Evolutionary conservation across 2,797 vertebrate species (phyloP).

Genomic region (Enteromius radiatus): DNA sequence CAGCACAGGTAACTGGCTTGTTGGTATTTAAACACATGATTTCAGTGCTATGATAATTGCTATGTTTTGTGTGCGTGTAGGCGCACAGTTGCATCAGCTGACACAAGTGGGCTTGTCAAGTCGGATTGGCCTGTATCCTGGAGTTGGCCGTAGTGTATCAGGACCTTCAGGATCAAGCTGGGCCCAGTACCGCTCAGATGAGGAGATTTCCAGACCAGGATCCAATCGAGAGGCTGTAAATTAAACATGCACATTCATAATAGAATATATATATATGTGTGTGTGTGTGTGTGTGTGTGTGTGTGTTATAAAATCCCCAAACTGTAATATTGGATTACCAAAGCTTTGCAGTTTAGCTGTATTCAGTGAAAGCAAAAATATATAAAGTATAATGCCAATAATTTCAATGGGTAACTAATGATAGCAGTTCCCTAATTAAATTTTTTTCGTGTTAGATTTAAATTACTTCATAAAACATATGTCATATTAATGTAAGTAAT

Average conservation of each 20-base stretch:
- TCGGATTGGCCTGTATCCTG: conserved; percentile 87
- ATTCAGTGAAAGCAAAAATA: not conserved
- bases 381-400: not conserved
- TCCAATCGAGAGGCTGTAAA: conserved; percentile 88
- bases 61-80: conserved; percentile 67
- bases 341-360: not conserved
- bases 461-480: not conserved
- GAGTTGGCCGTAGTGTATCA: conserved; percentile 87
- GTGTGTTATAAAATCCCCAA: not conserved
- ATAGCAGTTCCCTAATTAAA: not conserved
- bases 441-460: not conserved
- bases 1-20: conserved; percentile 84
- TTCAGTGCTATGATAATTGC: not conserved
- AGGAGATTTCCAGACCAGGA: conserved; percentile 81
- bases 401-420: not conserved
- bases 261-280: too few relatives aligned
- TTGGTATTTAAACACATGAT: not conserved
- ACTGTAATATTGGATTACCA: not conserved
- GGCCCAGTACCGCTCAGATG: conserved; percentile 86
- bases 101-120: conserved; percentile 95
- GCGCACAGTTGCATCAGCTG: conserved; percentile 94
- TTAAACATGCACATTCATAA: conserved; percentile 55
- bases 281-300: too few relatives aligned
- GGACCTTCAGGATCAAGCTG: conserved; percentile 88
- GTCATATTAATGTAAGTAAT: not conserved